Percentiles rank a stretch among this genome's conserved stretches.
Evolutionary conservation across 1,140 invertebrate species (phyloP).

Genomic region (Pomacea maculata): DNA sequence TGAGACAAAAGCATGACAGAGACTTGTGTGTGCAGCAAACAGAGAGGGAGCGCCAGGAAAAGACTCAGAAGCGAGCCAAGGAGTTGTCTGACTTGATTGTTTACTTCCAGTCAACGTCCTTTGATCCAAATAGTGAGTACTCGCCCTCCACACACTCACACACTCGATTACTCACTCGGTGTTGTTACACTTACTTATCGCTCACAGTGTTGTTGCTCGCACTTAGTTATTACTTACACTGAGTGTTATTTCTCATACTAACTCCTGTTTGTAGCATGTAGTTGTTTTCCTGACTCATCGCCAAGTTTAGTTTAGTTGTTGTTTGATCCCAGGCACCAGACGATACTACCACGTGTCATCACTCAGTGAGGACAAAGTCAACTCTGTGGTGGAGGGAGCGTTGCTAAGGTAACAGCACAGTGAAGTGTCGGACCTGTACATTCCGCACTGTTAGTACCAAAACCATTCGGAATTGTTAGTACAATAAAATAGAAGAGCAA

Average conservation of each 20-base stretch:
- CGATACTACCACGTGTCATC: constrained; percentile 9
- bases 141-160: no score
- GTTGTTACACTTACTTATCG: no score
- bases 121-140: constrained; percentile 27
- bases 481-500: no score
- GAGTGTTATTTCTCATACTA: neutral
- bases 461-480: no score
- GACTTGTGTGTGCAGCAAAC: constrained; percentile 18
- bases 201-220: neutral
- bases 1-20: no score
- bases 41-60: constrained; percentile 68
- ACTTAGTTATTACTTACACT: neutral
- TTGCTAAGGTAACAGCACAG: no score
- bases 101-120: constrained; percentile 86
- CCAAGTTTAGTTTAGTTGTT: neutral
- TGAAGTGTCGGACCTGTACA: no score
- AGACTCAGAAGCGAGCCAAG: constrained; percentile 86
- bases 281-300: neutral
- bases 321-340: neutral
- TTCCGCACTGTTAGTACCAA: no score
- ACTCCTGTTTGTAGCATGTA: neutral
- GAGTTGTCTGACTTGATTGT: constrained; percentile 95
- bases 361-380: constrained; percentile 2
- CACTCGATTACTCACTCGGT: no score
- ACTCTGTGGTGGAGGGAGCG: neutral